These are phyloP conservation scores for Dendrocincla fuliginosa DNA, from an alignment of 2,797 vertebrate genomes.

Conservation along the genomic window DNA sequence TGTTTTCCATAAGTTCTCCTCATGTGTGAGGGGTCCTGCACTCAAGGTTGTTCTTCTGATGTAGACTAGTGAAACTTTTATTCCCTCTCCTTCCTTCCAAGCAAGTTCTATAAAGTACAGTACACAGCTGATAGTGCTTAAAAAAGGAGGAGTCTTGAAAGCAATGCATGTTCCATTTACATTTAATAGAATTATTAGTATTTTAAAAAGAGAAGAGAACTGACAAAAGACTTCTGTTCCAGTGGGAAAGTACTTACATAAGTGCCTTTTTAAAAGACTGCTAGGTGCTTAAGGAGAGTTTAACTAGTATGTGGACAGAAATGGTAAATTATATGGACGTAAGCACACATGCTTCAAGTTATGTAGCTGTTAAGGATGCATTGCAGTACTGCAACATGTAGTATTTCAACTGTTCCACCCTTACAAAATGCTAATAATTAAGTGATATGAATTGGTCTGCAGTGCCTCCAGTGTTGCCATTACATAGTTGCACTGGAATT, in stretches of 20 bases:
- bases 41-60: neutral
- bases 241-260: neutral
- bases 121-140: neutral
- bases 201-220: neutral
- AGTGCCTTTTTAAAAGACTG: neutral
- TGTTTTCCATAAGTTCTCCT: neutral
- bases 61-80: neutral
- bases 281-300: neutral
- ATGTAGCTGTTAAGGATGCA: neutral
- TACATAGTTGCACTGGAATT: neutral
- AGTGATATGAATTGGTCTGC: neutral
- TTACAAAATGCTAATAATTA: neutral
- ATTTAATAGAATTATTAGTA: neutral
- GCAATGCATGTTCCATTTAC: neutral
- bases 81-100: neutral
- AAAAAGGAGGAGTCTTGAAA: neutral
- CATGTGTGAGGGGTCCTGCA: neutral
- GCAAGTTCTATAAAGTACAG: neutral
- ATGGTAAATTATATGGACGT: neutral
- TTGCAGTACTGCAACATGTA: neutral
- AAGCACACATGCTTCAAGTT: neutral
- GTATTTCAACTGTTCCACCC: neutral
- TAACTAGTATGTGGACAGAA: neutral
- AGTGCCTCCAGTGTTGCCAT: conserved; percentile 6
- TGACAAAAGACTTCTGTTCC: neutral